Conservation (phyloP, 1,140 invertebrate species). For the Ceratoteleas bidentatus region DNA sequence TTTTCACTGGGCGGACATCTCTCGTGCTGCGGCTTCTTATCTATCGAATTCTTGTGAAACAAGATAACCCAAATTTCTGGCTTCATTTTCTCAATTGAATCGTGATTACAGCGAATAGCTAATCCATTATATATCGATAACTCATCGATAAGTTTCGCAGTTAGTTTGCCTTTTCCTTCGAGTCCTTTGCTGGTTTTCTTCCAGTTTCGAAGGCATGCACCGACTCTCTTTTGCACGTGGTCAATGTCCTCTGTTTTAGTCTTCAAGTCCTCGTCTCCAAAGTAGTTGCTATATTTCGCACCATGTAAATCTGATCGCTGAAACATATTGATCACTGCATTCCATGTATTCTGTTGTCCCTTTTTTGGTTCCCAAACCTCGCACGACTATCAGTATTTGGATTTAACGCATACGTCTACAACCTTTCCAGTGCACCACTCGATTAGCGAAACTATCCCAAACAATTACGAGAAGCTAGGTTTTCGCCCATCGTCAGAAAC, state of each 20-base stretch:
- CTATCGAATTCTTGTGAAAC: constrained; percentile 31
- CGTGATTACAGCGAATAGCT: constrained; percentile 5
- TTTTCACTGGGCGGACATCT: constrained; percentile 30
- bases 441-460: constrained; percentile 18
- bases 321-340: constrained; percentile 16
- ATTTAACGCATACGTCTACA: constrained; percentile 13
- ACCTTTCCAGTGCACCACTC: constrained; percentile 6
- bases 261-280: background rate
- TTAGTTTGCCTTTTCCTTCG: constrained; percentile 19
- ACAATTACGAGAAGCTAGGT: constrained; percentile 17
- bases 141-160: constrained; percentile 11
- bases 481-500: constrained; percentile 31
- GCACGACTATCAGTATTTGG: constrained; percentile 8
- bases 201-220: background rate
- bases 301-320: constrained; percentile 9
- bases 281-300: no score
- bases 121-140: constrained; percentile 7
- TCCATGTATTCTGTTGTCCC: constrained; percentile 24
- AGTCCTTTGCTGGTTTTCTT: constrained; percentile 9
- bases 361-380: constrained; percentile 8
- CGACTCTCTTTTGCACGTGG: constrained; percentile 8
- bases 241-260: background rate
- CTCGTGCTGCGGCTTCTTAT: constrained; percentile 24
- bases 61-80: constrained; percentile 30
- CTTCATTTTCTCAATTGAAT: constrained; percentile 1